These are phyloP conservation scores for Sebastes steindachneri DNA, from an alignment of 2,797 vertebrate genomes.

Conservation along the genomic window DNA sequence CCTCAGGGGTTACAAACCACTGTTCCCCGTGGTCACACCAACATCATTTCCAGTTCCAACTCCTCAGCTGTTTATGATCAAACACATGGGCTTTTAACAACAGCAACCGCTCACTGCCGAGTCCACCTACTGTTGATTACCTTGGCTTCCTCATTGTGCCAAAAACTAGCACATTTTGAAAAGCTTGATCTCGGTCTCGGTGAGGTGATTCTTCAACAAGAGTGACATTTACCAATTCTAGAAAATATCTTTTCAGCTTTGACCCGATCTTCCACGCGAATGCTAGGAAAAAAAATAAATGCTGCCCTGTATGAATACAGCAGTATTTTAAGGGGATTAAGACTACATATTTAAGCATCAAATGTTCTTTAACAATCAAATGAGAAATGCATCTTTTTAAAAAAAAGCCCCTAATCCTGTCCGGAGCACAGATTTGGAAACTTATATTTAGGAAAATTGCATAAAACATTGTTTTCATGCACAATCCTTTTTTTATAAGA, in stretches of 20 bases:
- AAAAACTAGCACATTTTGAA: background rate
- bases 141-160: background rate
- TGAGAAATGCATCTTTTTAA: background rate
- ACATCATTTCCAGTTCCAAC: constrained; percentile 18
- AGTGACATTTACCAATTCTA: background rate
- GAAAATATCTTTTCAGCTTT: constrained; percentile 8
- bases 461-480: constrained; percentile 42
- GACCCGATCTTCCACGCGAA: background rate
- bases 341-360: constrained; percentile 21
- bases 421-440: constrained; percentile 47
- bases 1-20: constrained; percentile 16
- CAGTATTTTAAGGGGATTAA: constrained; percentile 21
- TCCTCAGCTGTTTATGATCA: constrained; percentile 45
- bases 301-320: background rate
- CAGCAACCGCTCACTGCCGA: background rate
- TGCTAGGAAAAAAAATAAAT: background rate
- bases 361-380: constrained; percentile 50
- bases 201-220: background rate
- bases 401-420: constrained; percentile 49
- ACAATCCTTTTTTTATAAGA: constrained; percentile 64
- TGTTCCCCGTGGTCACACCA: constrained; percentile 19
- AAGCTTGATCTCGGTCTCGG: background rate
- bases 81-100: constrained; percentile 20
- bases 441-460: constrained; percentile 31
- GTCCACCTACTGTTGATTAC: background rate